These are phyloP conservation scores for Bimastos eiseni DNA, from an alignment of 2,888 invertebrate species.

Conservation along the genomic window DNA sequence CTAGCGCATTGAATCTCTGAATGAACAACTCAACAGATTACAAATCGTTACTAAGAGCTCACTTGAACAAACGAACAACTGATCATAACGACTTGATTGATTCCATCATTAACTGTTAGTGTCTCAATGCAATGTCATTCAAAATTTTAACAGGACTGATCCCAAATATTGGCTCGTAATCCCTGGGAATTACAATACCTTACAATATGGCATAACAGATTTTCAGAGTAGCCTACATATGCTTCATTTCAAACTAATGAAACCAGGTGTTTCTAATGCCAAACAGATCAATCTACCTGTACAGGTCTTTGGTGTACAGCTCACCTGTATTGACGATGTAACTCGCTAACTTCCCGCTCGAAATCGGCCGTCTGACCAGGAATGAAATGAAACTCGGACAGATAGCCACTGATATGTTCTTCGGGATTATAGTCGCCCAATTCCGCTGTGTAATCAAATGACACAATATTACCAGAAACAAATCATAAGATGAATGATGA, in stretches of 20 bases:
- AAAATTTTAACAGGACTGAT: background rate
- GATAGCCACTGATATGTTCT: conserved; percentile 73
- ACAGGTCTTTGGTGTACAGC: background rate
- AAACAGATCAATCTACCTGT: background rate
- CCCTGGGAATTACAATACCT: background rate
- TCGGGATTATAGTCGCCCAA: conserved; percentile 89
- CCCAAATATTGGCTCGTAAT: background rate
- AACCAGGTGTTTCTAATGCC: background rate
- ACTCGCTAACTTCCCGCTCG: conserved; percentile 83
- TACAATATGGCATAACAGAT: background rate
- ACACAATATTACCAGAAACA: background rate
- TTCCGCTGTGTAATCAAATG: conserved; percentile 67
- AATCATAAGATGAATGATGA: too few relatives aligned
- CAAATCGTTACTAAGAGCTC: too few relatives aligned
- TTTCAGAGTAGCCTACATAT: background rate
- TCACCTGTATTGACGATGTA: conserved; percentile 87
- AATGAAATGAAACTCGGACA: conserved; percentile 83
- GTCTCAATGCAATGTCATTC: background rate
- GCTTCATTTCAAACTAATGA: too few relatives aligned
- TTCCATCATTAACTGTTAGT: background rate
- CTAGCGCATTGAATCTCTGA: background rate
- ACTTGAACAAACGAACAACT: background rate
- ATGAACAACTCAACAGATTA: background rate
- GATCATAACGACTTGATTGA: background rate
- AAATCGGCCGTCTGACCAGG: conserved; percentile 85